These are phyloP conservation scores for Nannoperca obscura DNA, from an alignment of 2,797 vertebrate genomes.

Conservation along the genomic window DNA sequence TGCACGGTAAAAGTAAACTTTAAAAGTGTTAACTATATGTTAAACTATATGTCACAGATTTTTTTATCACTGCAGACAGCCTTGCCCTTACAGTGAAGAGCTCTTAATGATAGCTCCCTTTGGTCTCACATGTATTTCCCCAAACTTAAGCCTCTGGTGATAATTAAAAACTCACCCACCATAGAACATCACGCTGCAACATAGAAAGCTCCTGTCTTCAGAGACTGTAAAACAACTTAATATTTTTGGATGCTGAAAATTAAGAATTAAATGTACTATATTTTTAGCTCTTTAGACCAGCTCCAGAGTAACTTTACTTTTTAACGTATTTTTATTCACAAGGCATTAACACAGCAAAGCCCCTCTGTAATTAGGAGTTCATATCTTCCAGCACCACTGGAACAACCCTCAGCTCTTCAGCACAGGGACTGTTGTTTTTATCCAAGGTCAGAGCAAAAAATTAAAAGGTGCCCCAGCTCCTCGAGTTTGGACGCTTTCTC, in stretches of 20 bases:
- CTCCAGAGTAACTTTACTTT: neutral
- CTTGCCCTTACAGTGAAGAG: neutral
- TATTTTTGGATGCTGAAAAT: conserved; percentile 32
- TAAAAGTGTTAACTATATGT: neutral
- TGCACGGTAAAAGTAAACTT: neutral
- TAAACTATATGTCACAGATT: neutral
- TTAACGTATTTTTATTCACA: neutral
- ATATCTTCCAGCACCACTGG: neutral
- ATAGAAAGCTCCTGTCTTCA: conserved; percentile 26
- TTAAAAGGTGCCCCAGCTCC: neutral
- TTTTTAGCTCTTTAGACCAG: conserved; percentile 1
- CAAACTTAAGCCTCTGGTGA: conserved; percentile 42
- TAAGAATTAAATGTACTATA: conserved; percentile 7
- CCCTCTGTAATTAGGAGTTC: neutral
- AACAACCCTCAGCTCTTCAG: neutral
- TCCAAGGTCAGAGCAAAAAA: conserved; percentile 15
- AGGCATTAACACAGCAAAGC: neutral
- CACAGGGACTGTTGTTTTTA: neutral
- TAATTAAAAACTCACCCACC: conserved; percentile 47
- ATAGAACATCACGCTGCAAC: conserved; percentile 12
- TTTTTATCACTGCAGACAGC: conserved; percentile 9
- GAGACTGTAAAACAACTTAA: conserved; percentile 14
- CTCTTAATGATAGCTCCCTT: conserved; percentile 5
- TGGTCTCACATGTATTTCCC: conserved; percentile 30
- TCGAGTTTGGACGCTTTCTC: neutral